Evolutionary conservation across 2,113 vertebrate species (phyloP), one percentile per base, ranked within the genome.

Genomic region (Tragulus kanchil): DNA sequence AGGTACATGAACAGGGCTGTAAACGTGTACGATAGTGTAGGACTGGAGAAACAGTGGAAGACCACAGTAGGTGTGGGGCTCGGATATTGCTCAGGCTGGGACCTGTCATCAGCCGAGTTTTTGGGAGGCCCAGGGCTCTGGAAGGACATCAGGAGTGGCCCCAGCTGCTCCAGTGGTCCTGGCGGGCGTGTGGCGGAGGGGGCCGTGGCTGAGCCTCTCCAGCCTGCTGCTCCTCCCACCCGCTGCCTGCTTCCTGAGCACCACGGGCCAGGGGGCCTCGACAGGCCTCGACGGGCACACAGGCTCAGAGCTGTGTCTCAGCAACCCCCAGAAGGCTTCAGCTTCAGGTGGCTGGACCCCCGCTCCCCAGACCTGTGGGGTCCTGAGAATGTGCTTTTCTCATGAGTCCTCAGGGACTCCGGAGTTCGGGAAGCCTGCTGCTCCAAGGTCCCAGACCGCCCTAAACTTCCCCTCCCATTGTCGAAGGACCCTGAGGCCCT

Each of bases 171-270:
- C 2, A 15, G 17, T 13, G 78, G 59, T 73, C 48, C 0, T 36
- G 58, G 62, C 23, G n/a, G 56, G 45, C 42, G 58, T 9, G 16
- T 45, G 5, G 3, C n/a, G 79, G 17, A 58, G 9, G 52, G 75
- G 8, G 11, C 6, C 4, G 26, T 4, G 4, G 16, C 36, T 5
- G 52, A 52, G 6, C 9, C 12, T 8, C 6, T 2, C 19, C 21
- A 16, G 6, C 59, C 21, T n/a, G n/a, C 64, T 54, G 26, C n/a
- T 75, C 16, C 61, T 28, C n/a, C 7, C 31, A 5, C 11, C 58
- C 9, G 5, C 2, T 3, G 36, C 31, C 23, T 58, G n/a, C 48
- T 15, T 15, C 3, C 25, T 6, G 0, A 25, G 8, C 26, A 0
- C 52, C 2, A 0, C 2, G 6, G 7, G n/a, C 36, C 3, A 1